Base-by-base conservation (phyloP, 2,888 invertebrate species). In the Ormyrus nitidulus region DNA sequence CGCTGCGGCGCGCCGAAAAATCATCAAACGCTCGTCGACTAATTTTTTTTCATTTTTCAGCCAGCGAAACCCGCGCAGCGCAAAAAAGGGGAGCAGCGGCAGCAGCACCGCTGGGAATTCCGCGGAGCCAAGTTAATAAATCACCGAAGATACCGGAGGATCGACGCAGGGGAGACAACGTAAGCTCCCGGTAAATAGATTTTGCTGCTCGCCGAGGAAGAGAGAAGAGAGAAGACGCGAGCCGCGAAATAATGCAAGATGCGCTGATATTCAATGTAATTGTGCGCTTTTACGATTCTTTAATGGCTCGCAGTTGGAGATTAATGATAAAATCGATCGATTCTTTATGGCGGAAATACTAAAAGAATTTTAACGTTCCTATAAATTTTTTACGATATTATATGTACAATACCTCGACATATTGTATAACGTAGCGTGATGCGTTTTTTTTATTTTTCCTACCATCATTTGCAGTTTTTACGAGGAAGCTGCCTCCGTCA, bases 121-220 rank as follows among this genome's bases (percentile, higher is more conserved):
- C 54, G 44, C 34, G 19, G 19, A 8, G 6, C 6, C 65, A 78
- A 82, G 80, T 81, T 82, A 81, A 84, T 83, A 84, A 84, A 83
- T 84, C 81, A 81, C 82, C 81, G 80, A 69, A 82, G 82, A 84
- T 82, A 83, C 78, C 10, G 61, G 34, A 56, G 64, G 46, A 75
- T 71, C 56, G 76, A 61, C 66, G 71, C 10, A 19, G 65, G 53
- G 54, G 51, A 54, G n/a, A 13, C 56, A 48, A 49, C 19, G 46
- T 49, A 49, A 70, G 49, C 49, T 13, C 34, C 54, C 62, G 46
- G 64, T 77, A 71, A 72, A 77, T 77, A 65, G 77, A 72, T 72
- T 71, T 77, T 58, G 11, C 6, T 6, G 49, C 9, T 13, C 53
- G 34, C 59, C 34, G 34, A 34, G 34, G 34, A 34, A 34, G 34